phyloP scores from a whole-genome alignment of 2,113 vertebrate species.

The Brachypteracias leptosomus region DNA sequence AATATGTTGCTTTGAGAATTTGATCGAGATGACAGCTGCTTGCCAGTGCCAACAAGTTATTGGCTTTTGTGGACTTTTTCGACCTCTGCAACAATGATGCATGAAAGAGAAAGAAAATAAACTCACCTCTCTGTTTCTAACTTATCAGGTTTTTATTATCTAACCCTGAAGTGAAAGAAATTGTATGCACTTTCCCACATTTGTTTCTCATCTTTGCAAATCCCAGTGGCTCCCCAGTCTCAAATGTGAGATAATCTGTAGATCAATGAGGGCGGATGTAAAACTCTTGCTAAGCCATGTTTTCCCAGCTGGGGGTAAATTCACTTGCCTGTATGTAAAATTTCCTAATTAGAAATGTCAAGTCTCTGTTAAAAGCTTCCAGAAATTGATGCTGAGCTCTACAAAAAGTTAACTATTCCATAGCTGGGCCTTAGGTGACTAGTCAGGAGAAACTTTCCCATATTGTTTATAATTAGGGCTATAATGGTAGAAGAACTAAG shows the following conservation, averaged over 20 bases:
- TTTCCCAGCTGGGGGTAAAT: slow-evolving; percentile 92
- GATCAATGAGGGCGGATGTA: slow-evolving; percentile 93
- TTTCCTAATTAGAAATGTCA: slow-evolving; percentile 83
- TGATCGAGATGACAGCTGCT: not conserved
- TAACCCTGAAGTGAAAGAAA: slow-evolving; percentile 75
- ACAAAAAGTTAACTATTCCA: slow-evolving; percentile 66
- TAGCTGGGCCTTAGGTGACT: not conserved
- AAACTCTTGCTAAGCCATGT: slow-evolving; percentile 89
- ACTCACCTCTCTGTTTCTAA: slow-evolving; percentile 54
- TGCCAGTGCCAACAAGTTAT: not conserved
- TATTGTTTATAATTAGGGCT: not conserved
- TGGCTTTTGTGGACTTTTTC: slow-evolving; percentile 7
- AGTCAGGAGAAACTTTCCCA: not conserved
- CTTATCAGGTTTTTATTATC: slow-evolving; percentile 65
- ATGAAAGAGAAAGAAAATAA: slow-evolving; percentile 32
- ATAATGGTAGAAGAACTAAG: not conserved
- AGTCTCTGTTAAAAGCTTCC: slow-evolving; percentile 73
- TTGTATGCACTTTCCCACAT: slow-evolving; percentile 83
- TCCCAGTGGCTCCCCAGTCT: slow-evolving; percentile 80
- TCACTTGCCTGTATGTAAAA: slow-evolving; percentile 85
- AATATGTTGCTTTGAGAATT: not conserved
- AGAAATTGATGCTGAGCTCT: slow-evolving; percentile 59
- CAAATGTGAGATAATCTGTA: slow-evolving; percentile 89
- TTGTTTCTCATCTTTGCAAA: slow-evolving; percentile 73
- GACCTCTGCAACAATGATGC: not conserved